A percentile compares a stretch with the other conserved stretches of the same genome.
These are phyloP conservation scores for Palaemon carinicauda DNA, from an alignment of 1,140 invertebrate species.

Conservation along the genomic window DNA sequence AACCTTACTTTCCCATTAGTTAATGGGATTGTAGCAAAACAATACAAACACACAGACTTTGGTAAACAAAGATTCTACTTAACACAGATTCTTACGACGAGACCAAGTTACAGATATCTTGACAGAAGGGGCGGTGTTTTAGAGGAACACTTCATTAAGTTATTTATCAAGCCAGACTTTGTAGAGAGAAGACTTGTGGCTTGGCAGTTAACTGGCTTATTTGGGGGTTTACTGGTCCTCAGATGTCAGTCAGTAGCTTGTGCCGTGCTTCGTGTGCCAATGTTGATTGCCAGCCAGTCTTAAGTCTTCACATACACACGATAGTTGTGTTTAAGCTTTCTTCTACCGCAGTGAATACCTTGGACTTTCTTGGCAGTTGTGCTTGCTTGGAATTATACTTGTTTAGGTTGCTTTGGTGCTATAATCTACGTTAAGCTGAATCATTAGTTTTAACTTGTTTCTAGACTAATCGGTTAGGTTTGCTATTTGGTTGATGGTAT, in stretches of 20 bases:
- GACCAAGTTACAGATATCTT: slow-evolving; percentile 48
- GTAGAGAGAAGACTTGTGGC: slow-evolving; percentile 38
- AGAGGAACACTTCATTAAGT: not conserved
- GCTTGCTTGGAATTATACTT: slow-evolving; percentile 40
- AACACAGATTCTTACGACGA: slow-evolving; percentile 57
- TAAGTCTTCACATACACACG: not conserved
- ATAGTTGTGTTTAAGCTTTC: not conserved
- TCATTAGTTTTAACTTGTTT: slow-evolving; percentile 41
- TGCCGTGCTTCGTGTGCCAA: slow-evolving; percentile 73
- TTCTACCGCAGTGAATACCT: slow-evolving; percentile 9
- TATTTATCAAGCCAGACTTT: slow-evolving; percentile 38
- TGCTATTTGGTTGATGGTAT: slow-evolving; percentile 46
- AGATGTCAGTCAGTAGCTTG: slow-evolving; percentile 91
- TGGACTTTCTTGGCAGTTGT: slow-evolving; percentile 33
- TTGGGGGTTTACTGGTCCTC: slow-evolving; percentile 73
- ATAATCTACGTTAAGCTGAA: slow-evolving; percentile 21
- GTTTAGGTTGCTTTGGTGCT: slow-evolving; percentile 32
- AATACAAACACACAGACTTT: slow-evolving; percentile 37
- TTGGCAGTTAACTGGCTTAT: slow-evolving; percentile 47
- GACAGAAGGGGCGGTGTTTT: not conserved
- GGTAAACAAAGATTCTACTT: slow-evolving; percentile 56
- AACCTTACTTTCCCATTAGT: slow-evolving; percentile 10
- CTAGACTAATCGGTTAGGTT: slow-evolving; percentile 20
- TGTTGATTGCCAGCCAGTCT: slow-evolving; percentile 67
- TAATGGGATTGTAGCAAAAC: slow-evolving; percentile 28